Evolutionary conservation across 2,797 vertebrate genomes (phyloP).

Genomic region (Sebastes taczanowskii): DNA sequence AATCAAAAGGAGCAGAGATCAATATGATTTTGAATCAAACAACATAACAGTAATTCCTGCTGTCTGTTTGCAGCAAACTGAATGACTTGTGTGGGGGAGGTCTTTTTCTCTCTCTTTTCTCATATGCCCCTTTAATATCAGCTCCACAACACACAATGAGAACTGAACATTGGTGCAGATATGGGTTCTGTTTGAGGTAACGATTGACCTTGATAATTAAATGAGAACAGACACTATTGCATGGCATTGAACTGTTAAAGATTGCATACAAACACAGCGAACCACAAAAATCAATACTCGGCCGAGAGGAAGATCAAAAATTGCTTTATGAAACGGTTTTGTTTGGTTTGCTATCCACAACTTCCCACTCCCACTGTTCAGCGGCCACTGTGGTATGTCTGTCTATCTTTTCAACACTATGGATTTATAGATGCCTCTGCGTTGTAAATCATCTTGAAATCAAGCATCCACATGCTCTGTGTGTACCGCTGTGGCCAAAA

Average conservation of each 20-base stretch:
- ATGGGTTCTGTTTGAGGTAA: conserved; percentile 44
- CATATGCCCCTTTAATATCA: conserved; percentile 33
- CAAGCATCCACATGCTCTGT: conserved; percentile 57
- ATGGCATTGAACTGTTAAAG: conserved; percentile 51
- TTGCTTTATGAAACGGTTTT: conserved; percentile 60
- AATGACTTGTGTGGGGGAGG: conserved; percentile 41
- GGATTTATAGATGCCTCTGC: conserved; percentile 70
- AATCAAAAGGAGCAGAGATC: conserved; percentile 69
- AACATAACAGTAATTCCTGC: conserved; percentile 63
- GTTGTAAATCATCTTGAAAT: conserved; percentile 71
- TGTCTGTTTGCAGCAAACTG: conserved; percentile 62
- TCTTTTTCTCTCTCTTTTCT: conserved; percentile 6
- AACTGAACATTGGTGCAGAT: conserved; percentile 7
- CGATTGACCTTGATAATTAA: conserved; percentile 74
- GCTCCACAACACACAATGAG: conserved; percentile 18
- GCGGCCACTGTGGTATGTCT: conserved; percentile 70
- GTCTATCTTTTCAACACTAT: conserved; percentile 66
- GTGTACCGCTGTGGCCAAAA: conserved; percentile 59
- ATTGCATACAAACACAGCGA: conserved; percentile 44
- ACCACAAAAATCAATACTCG: conserved; percentile 51
- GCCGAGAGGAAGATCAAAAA: conserved; percentile 54
- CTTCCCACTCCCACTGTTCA: conserved; percentile 68
- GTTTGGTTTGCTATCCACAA: conserved; percentile 57
- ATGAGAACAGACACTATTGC: conserved; percentile 39
- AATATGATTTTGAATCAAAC: conserved; percentile 76